Percentiles rank a stretch among this genome's conserved stretches.
phyloP scores from a whole-genome alignment of 2,888 invertebrate genomes.

The Orgyia antiqua region DNA sequence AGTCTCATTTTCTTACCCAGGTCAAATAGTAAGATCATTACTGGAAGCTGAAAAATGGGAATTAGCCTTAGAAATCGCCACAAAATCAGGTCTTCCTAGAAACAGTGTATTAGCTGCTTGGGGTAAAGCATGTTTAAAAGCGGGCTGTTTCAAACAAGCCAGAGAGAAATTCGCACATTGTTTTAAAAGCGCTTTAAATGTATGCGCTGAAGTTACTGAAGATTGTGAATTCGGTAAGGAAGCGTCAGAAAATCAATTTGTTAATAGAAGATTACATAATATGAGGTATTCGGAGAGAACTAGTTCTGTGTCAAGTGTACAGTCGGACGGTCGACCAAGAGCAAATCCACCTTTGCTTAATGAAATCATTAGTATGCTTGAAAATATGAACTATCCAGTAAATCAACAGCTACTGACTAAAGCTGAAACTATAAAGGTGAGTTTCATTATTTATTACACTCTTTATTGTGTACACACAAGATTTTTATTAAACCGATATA shows the following conservation, averaged over 20 bases:
- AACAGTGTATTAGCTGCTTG: conserved; percentile 91
- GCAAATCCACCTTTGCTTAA: conserved; percentile 83
- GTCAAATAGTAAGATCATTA: conserved; percentile 83
- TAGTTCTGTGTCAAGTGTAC: conserved; percentile 49
- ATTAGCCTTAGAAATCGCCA: conserved; percentile 89
- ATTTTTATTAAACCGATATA: too few relatives aligned
- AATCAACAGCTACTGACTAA: conserved; percentile 68
- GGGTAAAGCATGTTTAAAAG: conserved; percentile 89
- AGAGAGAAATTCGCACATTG: conserved; percentile 83
- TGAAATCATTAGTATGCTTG: conserved; percentile 84
- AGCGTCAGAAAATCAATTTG: conserved; percentile 50
- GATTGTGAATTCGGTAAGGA: conserved; percentile 63
- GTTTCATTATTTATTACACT: too few relatives aligned
- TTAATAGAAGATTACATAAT: conserved; percentile 46
- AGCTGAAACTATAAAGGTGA: conserved; percentile 65
- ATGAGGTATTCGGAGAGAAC: conserved; percentile 47
- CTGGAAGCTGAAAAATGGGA: conserved; percentile 92
- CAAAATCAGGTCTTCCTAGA: conserved; percentile 89
- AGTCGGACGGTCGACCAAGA: conserved; percentile 69
- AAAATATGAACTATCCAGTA: conserved; percentile 77
- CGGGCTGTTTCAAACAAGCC: conserved; percentile 87
- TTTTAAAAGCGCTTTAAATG: conserved; percentile 55
- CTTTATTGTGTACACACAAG: too few relatives aligned
- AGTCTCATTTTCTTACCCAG: conserved; percentile 45
- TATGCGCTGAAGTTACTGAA: conserved; percentile 51